phyloP scores from a whole-genome alignment of 2,113 vertebrate species.

The Vulpes lagopus region DNA sequence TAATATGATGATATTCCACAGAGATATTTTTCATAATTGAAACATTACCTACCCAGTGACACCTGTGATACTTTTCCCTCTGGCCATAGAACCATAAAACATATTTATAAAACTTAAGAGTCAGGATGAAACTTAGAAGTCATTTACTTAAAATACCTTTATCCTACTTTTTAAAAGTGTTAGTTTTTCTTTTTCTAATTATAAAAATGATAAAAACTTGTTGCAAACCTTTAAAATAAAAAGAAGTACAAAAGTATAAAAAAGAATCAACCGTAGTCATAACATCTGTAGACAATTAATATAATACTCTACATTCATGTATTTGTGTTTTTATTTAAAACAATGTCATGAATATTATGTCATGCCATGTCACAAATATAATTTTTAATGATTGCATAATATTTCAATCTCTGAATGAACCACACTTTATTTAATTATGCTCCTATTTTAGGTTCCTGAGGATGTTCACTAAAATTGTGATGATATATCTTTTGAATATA shows the following conservation, averaged over 20 bases:
- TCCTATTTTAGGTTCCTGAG: background rate
- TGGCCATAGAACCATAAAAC: background rate
- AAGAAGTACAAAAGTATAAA: background rate
- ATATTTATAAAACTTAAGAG: constrained; percentile 29
- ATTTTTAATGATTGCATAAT: background rate
- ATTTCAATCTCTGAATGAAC: background rate
- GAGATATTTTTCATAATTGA: background rate
- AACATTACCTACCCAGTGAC: constrained; percentile 16
- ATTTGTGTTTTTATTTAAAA: constrained; percentile 13
- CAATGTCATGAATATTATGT: background rate
- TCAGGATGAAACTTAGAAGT: background rate
- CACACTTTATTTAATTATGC: background rate
- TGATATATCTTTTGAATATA: background rate
- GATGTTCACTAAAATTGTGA: background rate
- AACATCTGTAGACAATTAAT: background rate
- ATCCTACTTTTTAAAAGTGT: constrained; percentile 1
- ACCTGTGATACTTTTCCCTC: constrained; percentile 5
- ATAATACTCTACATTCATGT: background rate
- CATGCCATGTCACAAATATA: background rate
- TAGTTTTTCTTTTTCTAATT: constrained; percentile 17
- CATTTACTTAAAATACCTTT: background rate
- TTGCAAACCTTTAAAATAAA: background rate
- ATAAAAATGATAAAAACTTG: background rate
- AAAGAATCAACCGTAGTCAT: background rate
- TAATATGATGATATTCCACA: background rate